Conservation (phyloP, 2,888 invertebrate genomes). For the Griposia aprilina region DNA sequence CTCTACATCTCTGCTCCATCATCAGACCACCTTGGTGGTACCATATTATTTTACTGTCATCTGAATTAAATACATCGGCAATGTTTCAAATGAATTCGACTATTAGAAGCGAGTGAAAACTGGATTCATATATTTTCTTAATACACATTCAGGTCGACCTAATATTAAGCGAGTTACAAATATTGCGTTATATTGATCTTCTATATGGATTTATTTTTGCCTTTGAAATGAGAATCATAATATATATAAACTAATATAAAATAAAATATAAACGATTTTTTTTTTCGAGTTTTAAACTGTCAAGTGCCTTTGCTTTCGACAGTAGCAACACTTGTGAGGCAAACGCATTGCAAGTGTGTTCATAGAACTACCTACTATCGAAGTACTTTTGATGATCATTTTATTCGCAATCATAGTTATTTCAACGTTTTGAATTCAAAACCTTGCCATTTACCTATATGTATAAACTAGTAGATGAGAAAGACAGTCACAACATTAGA, state of each 20-base stretch:
- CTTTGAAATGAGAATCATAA: not conserved
- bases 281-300: not conserved
- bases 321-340: slow-evolving; percentile 19
- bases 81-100: not conserved
- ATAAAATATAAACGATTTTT: too few relatives aligned
- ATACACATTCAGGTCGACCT: not conserved
- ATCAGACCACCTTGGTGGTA: too few relatives aligned
- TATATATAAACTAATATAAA: too few relatives aligned
- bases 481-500: not conserved
- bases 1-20: not conserved
- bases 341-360: slow-evolving; percentile 17
- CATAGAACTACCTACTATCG: not conserved
- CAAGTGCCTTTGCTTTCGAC: slow-evolving; percentile 29
- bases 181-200: too few relatives aligned
- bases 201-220: not conserved
- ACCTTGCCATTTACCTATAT: not conserved
- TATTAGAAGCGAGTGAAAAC: not conserved
- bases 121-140: not conserved
- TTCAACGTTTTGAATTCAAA: not conserved
- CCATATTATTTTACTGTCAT: not conserved
- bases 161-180: not conserved
- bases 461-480: not conserved
- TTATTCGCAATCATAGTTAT: not conserved
- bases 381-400: not conserved
- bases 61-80: not conserved